Conservation (phyloP, 2,797 vertebrate species). For the Syndactyla subalaris region DNA sequence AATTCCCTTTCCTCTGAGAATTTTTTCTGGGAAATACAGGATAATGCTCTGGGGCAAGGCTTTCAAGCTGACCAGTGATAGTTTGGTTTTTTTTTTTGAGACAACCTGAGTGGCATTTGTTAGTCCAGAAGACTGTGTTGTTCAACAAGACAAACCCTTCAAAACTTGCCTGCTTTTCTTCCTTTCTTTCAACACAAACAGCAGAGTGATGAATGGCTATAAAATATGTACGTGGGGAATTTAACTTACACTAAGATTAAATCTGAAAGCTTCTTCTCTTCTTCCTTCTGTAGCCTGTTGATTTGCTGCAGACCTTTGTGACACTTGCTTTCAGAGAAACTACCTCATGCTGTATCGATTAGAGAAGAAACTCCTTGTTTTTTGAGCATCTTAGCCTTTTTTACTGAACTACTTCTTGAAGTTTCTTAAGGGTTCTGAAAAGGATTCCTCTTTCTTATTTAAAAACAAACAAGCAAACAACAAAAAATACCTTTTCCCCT, state of each 20-base stretch:
- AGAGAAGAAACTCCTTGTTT: not conserved
- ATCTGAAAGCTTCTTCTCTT: not conserved
- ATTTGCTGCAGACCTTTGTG: not conserved
- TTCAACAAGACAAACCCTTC: not conserved
- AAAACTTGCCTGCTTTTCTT: not conserved
- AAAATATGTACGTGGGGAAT: not conserved
- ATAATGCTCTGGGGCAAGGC: not conserved
- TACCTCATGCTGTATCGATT: not conserved
- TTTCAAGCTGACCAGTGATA: not conserved
- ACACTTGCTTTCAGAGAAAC: not conserved
- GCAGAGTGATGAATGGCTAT: not conserved
- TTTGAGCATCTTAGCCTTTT: not conserved
- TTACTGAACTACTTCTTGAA: not conserved
- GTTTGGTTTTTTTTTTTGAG: not conserved
- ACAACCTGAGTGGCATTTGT: not conserved
- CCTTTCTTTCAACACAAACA: not conserved
- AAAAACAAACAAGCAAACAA: not conserved
- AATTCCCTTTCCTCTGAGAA: not conserved
- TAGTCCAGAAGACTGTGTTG: not conserved
- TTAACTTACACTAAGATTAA: not conserved
- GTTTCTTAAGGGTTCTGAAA: not conserved
- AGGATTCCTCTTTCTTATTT: not conserved
- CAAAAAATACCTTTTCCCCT: not conserved
- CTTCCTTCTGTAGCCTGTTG: not conserved
- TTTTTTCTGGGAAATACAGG: not conserved